These are phyloP conservation scores for Zootoca vivipara DNA, from an alignment of 2,113 vertebrate genomes.

Conservation along the genomic window DNA sequence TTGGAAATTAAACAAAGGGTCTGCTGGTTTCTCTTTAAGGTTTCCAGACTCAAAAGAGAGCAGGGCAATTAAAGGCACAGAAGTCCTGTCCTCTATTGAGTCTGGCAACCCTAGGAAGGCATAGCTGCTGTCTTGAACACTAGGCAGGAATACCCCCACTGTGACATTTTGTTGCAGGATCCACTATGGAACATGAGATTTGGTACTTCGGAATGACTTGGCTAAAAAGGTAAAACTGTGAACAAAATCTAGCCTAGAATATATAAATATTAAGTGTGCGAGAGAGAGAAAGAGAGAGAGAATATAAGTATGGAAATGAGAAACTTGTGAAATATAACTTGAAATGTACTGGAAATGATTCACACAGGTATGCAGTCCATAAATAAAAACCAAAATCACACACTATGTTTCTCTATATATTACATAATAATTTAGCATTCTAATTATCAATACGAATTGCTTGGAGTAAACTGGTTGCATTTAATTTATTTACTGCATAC, in stretches of 20 bases:
- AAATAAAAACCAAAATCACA: slow-evolving; percentile 59
- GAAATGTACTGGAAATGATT: slow-evolving; percentile 31
- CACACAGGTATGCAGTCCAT: not conserved
- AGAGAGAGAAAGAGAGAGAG: not conserved
- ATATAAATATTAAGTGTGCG: slow-evolving; percentile 29
- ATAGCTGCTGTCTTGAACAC: not conserved
- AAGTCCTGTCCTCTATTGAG: too few relatives aligned
- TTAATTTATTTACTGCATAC: slow-evolving; percentile 68
- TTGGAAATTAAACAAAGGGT: too few relatives aligned
- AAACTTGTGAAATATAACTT: slow-evolving; percentile 51
- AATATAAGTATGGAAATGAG: slow-evolving; percentile 27
- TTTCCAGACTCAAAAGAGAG: too few relatives aligned
- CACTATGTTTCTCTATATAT: slow-evolving; percentile 46
- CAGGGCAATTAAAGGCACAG: too few relatives aligned
- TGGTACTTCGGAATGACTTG: not conserved
- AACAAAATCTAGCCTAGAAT: slow-evolving; percentile 1
- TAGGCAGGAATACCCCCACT: not conserved
- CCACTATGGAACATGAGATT: not conserved
- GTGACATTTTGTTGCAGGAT: not conserved
- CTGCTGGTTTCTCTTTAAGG: too few relatives aligned
- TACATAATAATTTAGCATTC: slow-evolving; percentile 57
- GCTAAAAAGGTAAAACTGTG: not conserved
- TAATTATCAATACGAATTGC: slow-evolving; percentile 74
- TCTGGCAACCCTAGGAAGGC: too few relatives aligned
- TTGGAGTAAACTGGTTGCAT: slow-evolving; percentile 67